Base-by-base conservation (phyloP, 2,113 vertebrate genomes). In the Upupa epops region DNA sequence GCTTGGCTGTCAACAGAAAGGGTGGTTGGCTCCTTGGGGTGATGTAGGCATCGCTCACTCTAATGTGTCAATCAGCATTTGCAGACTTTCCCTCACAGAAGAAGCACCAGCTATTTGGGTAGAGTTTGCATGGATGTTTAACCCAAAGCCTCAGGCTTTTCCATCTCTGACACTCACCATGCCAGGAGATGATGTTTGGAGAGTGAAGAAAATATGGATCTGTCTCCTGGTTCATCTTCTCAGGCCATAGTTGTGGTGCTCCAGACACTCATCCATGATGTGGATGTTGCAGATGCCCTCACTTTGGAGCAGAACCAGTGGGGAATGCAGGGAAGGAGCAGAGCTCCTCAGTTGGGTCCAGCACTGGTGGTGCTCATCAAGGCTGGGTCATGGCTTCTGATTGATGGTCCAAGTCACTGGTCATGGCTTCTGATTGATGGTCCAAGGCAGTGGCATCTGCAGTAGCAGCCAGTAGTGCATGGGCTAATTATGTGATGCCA, bases 241-340 rank as follows among this genome's bases (percentile, higher is more conserved):
- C 18, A 20, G 17, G 37, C 45, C 8, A 11, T 17, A 63, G 34
- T 22, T 0, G 0, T 0, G 28, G 7, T 7, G 45, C 60, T 65
- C 45, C 9, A 63, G 54, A 31, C 26, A 18, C 46, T 69, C 31
- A 24, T 2, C 19, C 0, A 0, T 0, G 1, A 8, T 4, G 37
- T 6, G 28, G 61, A 2, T 2, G 3, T 14, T 5, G 4, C 17
- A 8, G 66, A 45, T 19, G 70, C 59, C 0, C 0, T 22, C 69
- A 2, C 4, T 5, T 36, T 9, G 1, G 70, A 66, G 56, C 1
- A 0, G 73, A 29, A 64, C 42, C 0, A 3, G 13, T 18, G 34
- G 22, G 0, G 6, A 74, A 58, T 2, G 2, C 1, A 4, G 78
- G 70, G 63, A 29, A 37, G 60, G 8, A 70, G 73, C 69, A 55